A percentile compares a stretch with the other conserved stretches of the same genome.
Evolutionary conservation across 2,797 vertebrate genomes (phyloP).

Genomic region (Allobates femoralis): DNA sequence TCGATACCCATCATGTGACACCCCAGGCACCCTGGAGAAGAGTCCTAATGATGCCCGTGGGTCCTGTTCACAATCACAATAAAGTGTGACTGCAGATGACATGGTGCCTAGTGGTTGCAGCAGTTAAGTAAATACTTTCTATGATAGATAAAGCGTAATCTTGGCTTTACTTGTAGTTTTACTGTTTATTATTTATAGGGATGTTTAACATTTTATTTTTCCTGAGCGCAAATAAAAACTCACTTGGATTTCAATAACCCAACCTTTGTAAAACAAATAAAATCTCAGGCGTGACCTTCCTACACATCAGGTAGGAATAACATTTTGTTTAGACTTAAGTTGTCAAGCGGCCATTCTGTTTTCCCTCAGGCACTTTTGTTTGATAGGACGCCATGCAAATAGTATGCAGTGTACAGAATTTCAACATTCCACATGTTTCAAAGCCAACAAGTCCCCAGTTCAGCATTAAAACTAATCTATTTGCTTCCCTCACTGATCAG

Average conservation of each 20-base stretch:
- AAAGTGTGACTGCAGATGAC: too few species aligned
- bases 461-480: conserved; percentile 22
- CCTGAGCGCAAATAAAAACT: neutral
- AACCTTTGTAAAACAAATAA: conserved; percentile 39
- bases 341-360: conserved; percentile 55
- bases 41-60: too few species aligned
- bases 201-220: conserved; percentile 21
- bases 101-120: neutral
- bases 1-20: too few species aligned
- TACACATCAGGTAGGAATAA: conserved; percentile 55
- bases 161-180: neutral
- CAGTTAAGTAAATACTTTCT: neutral
- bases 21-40: too few species aligned
- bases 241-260: neutral
- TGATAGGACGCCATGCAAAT: conserved; percentile 44
- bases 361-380: conserved; percentile 52
- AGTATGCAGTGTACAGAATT: conserved; percentile 12
- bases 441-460: conserved; percentile 24
- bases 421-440: conserved; percentile 29
- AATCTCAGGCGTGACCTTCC: conserved; percentile 39
- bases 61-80: too few species aligned
- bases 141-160: neutral
- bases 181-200: neutral
- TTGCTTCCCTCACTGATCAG: conserved; percentile 4
- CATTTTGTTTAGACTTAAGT: conserved; percentile 57